A percentile compares a stretch with the other conserved stretches of the same genome.
phyloP scores from a whole-genome alignment of 2,113 vertebrate genomes.

The Microcebus jonahi region DNA sequence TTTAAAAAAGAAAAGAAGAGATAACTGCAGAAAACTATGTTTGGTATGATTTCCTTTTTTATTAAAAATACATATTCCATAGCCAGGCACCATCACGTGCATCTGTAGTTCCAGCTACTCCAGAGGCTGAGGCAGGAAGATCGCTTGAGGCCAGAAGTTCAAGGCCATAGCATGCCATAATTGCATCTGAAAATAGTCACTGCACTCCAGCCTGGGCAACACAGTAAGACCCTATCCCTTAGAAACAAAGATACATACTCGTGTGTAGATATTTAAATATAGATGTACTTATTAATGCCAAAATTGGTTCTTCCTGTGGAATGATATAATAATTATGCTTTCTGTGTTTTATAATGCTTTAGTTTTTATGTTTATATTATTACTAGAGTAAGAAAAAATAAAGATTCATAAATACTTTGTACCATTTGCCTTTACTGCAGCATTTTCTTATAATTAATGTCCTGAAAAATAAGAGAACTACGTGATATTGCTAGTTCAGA shows the following conservation, averaged over 20 bases:
- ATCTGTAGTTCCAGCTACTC: background rate
- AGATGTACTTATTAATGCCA: background rate
- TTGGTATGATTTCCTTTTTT: background rate
- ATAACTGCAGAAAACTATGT: background rate
- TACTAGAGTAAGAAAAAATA: background rate
- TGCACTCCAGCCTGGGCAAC: background rate
- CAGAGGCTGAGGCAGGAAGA: background rate
- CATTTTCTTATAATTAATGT: background rate
- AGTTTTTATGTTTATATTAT: background rate
- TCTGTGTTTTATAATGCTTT: background rate
- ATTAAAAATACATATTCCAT: background rate
- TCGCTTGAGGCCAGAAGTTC: background rate
- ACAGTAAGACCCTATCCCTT: background rate
- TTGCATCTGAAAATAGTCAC: background rate
- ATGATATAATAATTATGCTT: background rate
- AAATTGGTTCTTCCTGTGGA: background rate
- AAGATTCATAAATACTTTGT: constrained; percentile 26
- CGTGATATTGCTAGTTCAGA: background rate
- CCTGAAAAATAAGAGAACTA: background rate
- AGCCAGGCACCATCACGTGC: background rate
- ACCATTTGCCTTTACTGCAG: background rate
- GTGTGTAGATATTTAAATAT: background rate
- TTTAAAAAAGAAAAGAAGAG: background rate
- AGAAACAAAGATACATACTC: background rate
- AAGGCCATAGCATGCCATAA: background rate